Evolutionary conservation across 2,113 vertebrate species (phyloP), one percentile per base, ranked within the genome.

Genomic region (Tachysurus vachellii): DNA sequence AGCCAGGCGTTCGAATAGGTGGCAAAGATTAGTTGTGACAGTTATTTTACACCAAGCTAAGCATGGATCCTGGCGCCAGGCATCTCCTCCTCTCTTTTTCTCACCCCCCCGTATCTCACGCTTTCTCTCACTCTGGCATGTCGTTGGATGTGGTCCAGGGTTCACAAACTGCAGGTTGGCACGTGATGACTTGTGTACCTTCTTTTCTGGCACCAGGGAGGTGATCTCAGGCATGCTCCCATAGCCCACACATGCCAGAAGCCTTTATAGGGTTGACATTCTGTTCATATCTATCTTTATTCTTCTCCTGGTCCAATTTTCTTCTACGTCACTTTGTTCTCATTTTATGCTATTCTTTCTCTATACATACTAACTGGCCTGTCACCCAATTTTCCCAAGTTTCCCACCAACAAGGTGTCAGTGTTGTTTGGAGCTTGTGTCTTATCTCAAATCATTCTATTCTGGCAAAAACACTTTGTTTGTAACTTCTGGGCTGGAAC

Each of bases 21-120:
- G 36, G 54, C 53, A 62, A 66, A 66, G 64, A 83, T 86, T 82
- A 83, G 90, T 85, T 88, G 82, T 88, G 90, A 89, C 87, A 88
- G 82, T 73, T 71, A 80, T 66, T 83, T 85, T 87, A 85, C 62
- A 61, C 83, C 85, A 23, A 47, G 54, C 21, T 79, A 71, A 73
- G 82, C 85, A 59, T n/a, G 23, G 85, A 86, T 31, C 3, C 36
- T n/a, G 80, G 87, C 56, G 71, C 84, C 81, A 79, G 59, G 70
- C 26, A 28, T 75, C 87, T 88, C 14, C 21, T 59, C 85, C 19
- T 64, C 59, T 71, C 80, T 36, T 61, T 42, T 50, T 21, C 59
- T 77, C 47, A 21, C 47, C 75, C 88, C 87, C 12, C 23, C 68
- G 84, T 83, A 23, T 84, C 82, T 82, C 68, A 77, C 3, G 54